Percentiles rank a stretch among this genome's conserved stretches.
phyloP scores from a whole-genome alignment of 2,888 invertebrate genomes.

The Tachina fera region DNA sequence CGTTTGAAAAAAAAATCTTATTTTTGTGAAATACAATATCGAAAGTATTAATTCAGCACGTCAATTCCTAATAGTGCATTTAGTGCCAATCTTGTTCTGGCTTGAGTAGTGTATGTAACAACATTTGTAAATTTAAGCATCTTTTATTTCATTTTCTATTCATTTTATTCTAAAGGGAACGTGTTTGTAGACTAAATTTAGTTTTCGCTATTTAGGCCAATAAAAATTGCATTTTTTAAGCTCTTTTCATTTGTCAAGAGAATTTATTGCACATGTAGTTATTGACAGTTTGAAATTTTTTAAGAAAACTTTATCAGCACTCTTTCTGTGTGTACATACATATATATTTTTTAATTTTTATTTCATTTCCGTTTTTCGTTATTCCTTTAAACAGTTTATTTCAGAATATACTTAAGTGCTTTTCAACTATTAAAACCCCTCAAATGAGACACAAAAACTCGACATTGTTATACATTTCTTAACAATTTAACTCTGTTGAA shows the following conservation, averaged over 20 bases:
- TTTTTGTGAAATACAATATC: background rate
- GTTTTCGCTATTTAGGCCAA: conserved; percentile 21
- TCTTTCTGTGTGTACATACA: background rate
- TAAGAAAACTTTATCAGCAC: background rate
- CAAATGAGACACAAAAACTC: conserved; percentile 14
- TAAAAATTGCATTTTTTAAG: conserved; percentile 18
- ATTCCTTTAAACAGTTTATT: conserved; percentile 15
- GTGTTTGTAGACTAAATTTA: background rate
- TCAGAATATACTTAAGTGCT: conserved; percentile 28
- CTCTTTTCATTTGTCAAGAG: conserved; percentile 18
- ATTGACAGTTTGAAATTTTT: conserved; percentile 46
- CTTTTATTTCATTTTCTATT: conserved; percentile 11
- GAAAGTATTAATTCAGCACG: background rate
- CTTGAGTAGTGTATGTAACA: too few species aligned
- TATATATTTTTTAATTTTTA: conserved; percentile 24
- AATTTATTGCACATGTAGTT: conserved; percentile 39
- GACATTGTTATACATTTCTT: conserved; percentile 37
- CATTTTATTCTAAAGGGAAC: conserved; percentile 19
- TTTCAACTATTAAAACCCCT: conserved; percentile 32
- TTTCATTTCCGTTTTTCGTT: conserved; percentile 19
- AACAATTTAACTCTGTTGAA: conserved; percentile 50
- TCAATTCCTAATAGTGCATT: background rate
- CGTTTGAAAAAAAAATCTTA: background rate
- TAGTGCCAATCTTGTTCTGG: background rate
- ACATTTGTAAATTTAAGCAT: conserved; percentile 4